A percentile compares a stretch with the other conserved stretches of the same genome.
These are phyloP conservation scores for Agapornis canus DNA, from an alignment of 2,797 vertebrate species.

Conservation along the genomic window DNA sequence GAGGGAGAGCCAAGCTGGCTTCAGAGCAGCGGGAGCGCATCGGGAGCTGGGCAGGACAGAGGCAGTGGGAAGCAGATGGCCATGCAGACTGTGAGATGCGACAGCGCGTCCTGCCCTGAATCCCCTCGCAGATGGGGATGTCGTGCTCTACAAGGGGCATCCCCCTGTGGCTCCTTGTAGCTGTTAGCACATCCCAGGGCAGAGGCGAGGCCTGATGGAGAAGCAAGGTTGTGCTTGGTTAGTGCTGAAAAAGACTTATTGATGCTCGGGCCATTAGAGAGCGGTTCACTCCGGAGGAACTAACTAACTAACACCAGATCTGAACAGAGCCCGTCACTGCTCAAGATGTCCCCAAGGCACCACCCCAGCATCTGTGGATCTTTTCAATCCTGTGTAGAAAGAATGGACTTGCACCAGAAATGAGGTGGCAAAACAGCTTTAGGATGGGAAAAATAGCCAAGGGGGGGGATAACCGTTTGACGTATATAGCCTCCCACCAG, in stretches of 20 bases:
- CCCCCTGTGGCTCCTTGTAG: not conserved
- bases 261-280: not conserved
- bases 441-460: not conserved
- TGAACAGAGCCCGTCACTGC: not conserved
- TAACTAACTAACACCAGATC: not conserved
- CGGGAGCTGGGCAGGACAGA: not conserved
- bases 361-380: not conserved
- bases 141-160: not conserved
- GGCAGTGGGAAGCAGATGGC: conserved; percentile 29
- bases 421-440: not conserved
- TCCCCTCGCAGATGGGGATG: not conserved
- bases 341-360: not conserved
- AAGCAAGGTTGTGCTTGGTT: not conserved
- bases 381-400: not conserved
- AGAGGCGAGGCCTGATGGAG: not conserved
- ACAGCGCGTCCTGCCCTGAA: not conserved
- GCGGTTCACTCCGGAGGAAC: not conserved
- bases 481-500: not conserved
- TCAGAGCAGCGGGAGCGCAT: not conserved
- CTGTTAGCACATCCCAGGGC: not conserved
- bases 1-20: not conserved
- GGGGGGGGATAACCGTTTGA: not conserved
- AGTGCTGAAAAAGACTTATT: not conserved
- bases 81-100: conserved; percentile 31
- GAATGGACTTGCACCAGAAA: not conserved